Evolutionary conservation across 1,140 invertebrate species (phyloP).

Genomic region (Eciton burchellii): DNA sequence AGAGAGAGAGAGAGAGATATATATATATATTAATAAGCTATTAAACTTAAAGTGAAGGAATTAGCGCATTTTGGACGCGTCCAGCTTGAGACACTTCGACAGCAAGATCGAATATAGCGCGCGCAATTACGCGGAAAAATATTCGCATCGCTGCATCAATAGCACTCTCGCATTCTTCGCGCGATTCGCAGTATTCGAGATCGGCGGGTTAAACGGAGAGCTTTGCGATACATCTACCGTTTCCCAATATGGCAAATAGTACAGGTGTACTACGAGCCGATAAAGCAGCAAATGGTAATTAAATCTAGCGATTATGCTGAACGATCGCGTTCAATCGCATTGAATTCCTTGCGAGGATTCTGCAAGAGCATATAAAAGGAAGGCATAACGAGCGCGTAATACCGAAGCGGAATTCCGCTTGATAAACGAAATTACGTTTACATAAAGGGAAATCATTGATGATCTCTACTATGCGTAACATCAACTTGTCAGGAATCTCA

Average conservation of each 20-base stretch:
- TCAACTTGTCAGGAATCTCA: background rate
- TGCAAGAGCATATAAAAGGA: background rate
- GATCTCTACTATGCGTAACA: background rate
- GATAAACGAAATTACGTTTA: background rate
- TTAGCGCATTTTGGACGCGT: background rate
- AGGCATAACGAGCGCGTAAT: background rate
- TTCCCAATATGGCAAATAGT: constrained; percentile 29
- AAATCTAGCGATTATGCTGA: constrained; percentile 37
- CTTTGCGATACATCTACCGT: constrained; percentile 5
- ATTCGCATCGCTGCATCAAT: background rate
- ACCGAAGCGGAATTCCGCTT: background rate
- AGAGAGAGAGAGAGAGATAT: too few species aligned
- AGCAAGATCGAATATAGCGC: constrained; percentile 1
- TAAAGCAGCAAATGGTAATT: constrained; percentile 55
- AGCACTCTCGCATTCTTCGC: constrained; percentile 34
- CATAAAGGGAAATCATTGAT: background rate
- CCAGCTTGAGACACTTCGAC: background rate
- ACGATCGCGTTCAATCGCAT: constrained; percentile 16
- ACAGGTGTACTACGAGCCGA: constrained; percentile 33
- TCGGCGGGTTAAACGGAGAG: constrained; percentile 23
- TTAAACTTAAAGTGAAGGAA: background rate
- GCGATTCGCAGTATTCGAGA: constrained; percentile 6
- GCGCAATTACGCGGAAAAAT: constrained; percentile 18
- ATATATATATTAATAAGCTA: background rate
- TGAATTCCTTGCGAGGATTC: constrained; percentile 17